These are phyloP conservation scores for Anastrepha obliqua DNA, from an alignment of 1,140 invertebrate species.

Conservation along the genomic window DNA sequence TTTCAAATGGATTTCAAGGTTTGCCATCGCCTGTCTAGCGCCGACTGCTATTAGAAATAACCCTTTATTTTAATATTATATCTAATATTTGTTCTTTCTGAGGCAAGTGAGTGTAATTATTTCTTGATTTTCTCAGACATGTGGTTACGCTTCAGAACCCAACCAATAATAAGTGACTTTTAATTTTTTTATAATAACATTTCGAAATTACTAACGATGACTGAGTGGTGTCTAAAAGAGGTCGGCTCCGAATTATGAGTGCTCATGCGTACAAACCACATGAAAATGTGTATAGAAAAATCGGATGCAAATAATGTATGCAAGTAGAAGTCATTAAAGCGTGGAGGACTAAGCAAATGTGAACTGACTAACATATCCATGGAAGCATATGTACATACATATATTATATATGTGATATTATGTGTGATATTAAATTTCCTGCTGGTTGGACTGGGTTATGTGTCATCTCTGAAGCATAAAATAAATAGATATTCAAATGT, in stretches of 20 bases:
- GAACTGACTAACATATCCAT: too few relatives aligned
- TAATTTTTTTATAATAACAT: neutral
- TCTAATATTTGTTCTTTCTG: too few relatives aligned
- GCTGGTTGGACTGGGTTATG: too few relatives aligned
- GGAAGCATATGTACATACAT: neutral
- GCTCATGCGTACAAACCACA: conserved; percentile 10
- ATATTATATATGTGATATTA: neutral
- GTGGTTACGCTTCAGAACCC: neutral
- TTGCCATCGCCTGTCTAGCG: too few relatives aligned
- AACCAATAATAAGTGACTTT: conserved; percentile 10
- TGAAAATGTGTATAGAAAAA: neutral
- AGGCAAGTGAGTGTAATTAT: neutral
- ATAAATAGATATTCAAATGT: neutral
- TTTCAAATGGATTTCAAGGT: too few relatives aligned
- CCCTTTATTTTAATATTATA: too few relatives aligned
- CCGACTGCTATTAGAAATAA: too few relatives aligned
- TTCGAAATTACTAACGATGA: conserved; percentile 1
- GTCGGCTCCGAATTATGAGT: neutral
- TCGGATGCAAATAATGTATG: neutral
- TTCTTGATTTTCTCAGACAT: neutral
- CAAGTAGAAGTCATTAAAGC: conserved; percentile 5
- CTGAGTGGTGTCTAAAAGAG: conserved; percentile 18
- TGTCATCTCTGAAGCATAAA: neutral
- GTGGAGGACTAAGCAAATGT: neutral
- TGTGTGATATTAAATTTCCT: neutral